phyloP scores from a whole-genome alignment of 2,113 vertebrate genomes.

The Solenodon paradoxus region DNA sequence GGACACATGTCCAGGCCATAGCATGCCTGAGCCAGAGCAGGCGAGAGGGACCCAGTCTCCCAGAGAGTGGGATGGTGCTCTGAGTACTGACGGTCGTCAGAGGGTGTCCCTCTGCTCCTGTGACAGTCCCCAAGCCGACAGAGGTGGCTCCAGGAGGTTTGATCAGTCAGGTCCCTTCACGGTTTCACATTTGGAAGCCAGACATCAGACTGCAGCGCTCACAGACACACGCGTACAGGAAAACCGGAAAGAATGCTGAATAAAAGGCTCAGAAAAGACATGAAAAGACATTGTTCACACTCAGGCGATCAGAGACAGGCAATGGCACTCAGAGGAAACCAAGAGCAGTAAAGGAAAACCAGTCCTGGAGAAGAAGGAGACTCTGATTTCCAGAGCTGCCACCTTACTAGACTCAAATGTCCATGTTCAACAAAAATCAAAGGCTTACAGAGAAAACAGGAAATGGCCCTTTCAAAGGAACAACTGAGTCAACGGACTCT shows the following conservation, averaged over 20 bases:
- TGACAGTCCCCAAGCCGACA: no score
- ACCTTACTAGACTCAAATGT: background rate
- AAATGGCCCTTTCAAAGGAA: background rate
- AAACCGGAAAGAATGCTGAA: no score
- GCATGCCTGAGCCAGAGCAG: background rate
- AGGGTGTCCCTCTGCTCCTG: no score
- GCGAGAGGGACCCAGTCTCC: background rate
- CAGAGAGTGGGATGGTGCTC: background rate
- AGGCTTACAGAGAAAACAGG: background rate
- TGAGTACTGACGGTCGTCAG: accelerated
- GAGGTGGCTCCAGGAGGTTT: background rate
- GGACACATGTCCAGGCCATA: background rate
- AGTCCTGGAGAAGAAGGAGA: background rate
- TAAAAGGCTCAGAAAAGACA: background rate
- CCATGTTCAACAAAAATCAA: background rate
- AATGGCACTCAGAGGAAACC: background rate
- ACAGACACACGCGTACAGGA: background rate
- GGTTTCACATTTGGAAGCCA: background rate
- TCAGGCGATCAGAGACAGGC: background rate
- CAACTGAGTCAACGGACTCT: background rate
- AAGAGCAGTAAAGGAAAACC: background rate
- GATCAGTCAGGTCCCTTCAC: background rate
- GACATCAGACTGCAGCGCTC: background rate
- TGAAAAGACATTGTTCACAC: background rate
- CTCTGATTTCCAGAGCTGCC: background rate